Percentiles rank a stretch among this genome's conserved stretches.
These are phyloP conservation scores for Anolis sagrei DNA, from an alignment of 2,113 vertebrate species.

Conservation along the genomic window DNA sequence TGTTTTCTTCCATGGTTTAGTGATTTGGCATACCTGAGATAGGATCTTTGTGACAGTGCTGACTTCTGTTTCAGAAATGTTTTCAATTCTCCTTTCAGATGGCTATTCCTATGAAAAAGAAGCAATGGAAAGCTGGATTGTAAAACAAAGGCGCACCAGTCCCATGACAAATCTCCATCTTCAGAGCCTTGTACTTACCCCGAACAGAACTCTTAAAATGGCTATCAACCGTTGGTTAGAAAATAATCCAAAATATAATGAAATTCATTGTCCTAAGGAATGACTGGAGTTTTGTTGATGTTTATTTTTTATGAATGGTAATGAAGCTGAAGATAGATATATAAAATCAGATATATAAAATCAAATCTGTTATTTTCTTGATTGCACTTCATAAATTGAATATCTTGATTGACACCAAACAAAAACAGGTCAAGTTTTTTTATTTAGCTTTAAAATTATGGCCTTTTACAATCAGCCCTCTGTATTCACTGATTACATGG, in stretches of 20 bases:
- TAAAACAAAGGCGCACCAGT: slow-evolving; percentile 87
- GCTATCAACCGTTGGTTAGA: slow-evolving; percentile 90
- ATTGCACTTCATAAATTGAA: not conserved
- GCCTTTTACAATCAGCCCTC: no score
- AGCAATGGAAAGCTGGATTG: slow-evolving; percentile 92
- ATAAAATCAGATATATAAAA: not conserved
- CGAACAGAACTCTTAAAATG: slow-evolving; percentile 95
- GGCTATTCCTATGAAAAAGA: slow-evolving; percentile 95
- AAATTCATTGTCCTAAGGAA: not conserved
- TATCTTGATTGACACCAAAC: not conserved
- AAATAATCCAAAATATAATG: slow-evolving; percentile 55
- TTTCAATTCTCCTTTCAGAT: slow-evolving; percentile 77
- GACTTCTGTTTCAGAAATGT: not conserved
- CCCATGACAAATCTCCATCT: slow-evolving; percentile 97
- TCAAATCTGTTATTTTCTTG: not conserved
- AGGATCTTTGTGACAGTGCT: not conserved
- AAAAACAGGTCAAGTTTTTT: not conserved
- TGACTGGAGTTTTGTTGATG: not conserved
- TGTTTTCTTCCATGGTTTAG: not conserved
- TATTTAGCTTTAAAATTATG: no score
- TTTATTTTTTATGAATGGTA: not conserved
- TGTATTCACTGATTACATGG: no score
- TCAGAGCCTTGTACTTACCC: slow-evolving; percentile 84
- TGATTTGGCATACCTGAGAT: not conserved
- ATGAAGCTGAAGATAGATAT: not conserved